These are phyloP conservation scores for Chaetodon trifascialis DNA, from an alignment of 2,113 vertebrate genomes.

Conservation along the genomic window DNA sequence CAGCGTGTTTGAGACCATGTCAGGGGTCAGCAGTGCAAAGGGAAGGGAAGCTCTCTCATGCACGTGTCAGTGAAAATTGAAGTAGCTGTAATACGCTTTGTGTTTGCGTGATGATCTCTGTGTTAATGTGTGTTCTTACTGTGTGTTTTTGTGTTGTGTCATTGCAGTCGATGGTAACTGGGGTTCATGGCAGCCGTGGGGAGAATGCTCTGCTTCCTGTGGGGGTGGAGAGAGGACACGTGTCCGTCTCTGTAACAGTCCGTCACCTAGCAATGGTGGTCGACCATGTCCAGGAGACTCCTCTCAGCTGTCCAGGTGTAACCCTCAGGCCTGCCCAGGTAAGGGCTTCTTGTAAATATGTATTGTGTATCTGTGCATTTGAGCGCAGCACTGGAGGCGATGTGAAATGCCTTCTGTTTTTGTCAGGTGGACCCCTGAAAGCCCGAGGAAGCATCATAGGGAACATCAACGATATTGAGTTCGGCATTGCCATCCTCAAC, in stretches of 20 bases:
- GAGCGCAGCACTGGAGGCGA: neutral
- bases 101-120: neutral
- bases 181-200: constrained; percentile 94
- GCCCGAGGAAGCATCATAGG: constrained; percentile 94
- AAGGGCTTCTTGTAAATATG: neutral
- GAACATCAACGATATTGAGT: constrained; percentile 93
- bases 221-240: constrained; percentile 91
- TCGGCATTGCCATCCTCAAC: constrained; percentile 93
- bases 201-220: constrained; percentile 91
- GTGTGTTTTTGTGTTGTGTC: neutral
- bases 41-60: too few species aligned
- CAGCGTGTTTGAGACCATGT: neutral
- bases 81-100: too few species aligned
- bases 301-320: constrained; percentile 92
- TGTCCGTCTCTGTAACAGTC: constrained; percentile 87
- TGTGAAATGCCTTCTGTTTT: neutral
- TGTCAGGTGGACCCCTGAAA: constrained; percentile 90
- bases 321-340: constrained; percentile 92
- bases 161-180: constrained; percentile 92
- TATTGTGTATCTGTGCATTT: neutral
- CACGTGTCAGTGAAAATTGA: too few species aligned
- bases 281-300: constrained; percentile 91
- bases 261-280: constrained; percentile 82
- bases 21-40: neutral
- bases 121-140: neutral